A percentile compares a stretch with the other conserved stretches of the same genome.
phyloP scores from a whole-genome alignment of 2,113 vertebrate genomes.

The Peromyscus californicus region DNA sequence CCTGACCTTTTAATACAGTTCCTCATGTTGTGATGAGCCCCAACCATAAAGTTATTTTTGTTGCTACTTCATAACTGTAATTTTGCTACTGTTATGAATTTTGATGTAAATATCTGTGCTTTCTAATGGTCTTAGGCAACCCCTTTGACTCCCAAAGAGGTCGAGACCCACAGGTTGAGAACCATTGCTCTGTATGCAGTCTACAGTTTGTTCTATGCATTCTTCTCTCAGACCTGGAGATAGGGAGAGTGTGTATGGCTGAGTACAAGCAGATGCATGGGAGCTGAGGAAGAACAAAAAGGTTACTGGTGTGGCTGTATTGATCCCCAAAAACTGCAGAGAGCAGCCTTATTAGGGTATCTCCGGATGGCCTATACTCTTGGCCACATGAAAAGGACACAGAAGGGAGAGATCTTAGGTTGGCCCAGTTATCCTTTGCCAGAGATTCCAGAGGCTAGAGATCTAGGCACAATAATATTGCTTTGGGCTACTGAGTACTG shows the following conservation, averaged over 20 bases:
- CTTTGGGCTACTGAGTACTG: background rate
- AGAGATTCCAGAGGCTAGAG: background rate
- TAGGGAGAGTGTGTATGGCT: background rate
- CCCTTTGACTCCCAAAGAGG: background rate
- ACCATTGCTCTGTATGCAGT: fast-evolving
- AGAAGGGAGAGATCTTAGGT: background rate
- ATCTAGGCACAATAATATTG: background rate
- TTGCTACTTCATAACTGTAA: background rate
- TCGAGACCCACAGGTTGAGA: background rate
- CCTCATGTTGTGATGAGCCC: background rate
- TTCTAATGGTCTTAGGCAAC: background rate
- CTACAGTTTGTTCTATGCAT: background rate
- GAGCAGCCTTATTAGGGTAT: background rate
- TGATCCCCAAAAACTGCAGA: background rate
- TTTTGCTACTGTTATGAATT: background rate
- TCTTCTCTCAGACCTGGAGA: background rate
- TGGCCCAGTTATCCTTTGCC: background rate
- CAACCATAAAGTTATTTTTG: background rate
- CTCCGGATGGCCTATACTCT: background rate
- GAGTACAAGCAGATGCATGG: background rate
- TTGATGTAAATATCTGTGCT: background rate
- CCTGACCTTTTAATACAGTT: background rate
- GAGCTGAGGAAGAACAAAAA: background rate
- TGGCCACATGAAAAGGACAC: background rate
- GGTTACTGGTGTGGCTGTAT: background rate